Evolutionary conservation across 1,140 invertebrate genomes (phyloP), one percentile per base, ranked within the genome.

Genomic region (Idris sp.): DNA sequence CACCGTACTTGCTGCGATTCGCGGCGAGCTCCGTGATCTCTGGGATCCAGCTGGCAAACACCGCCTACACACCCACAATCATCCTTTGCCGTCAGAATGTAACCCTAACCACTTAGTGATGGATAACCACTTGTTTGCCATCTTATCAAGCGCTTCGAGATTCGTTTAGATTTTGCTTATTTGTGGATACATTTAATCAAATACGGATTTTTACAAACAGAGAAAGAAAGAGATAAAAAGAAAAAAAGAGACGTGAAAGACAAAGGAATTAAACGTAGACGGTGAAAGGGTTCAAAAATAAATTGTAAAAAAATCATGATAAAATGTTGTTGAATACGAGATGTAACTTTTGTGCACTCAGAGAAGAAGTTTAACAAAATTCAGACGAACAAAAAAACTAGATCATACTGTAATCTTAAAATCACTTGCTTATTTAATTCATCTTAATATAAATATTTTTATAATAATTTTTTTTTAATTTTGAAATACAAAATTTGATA

Each of bases 41-140:
- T 88, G 97, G 97, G 90, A 98, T 97, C 95, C 96, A 98, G 92
- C 95, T 98, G 91, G 97, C 96, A 94, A 98, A 98, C 92, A 98
- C 95, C 91, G 95, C 95, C 95, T 96, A 95, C 86, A 90, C 91
- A 89, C 88, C 86, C 88, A 89, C 86, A 89, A 87, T 86, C 80
- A 87, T 85, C 81, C 84, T 79, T 83, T 85, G 80, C 83, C 84
- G 81, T 87, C 79, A 85, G 80, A 86, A 80, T 79, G 77, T 61
- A 77, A 79, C 79, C 81, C 77, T 79, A 81, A 71, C 80, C 77
- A 79, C 71, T 76, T 46, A 56, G 40, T 75, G 46, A 62, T 61
- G 53, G 49, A 69, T 53, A 62, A 67, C 58, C 69, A 76, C 69
- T 72, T 71, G 64, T 51, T 62, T 59, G 46, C 31, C 44, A 56